Percentiles rank a stretch among this genome's conserved stretches.
phyloP scores from a whole-genome alignment of 2,888 invertebrate genomes.

The Uropetala carovei region DNA sequence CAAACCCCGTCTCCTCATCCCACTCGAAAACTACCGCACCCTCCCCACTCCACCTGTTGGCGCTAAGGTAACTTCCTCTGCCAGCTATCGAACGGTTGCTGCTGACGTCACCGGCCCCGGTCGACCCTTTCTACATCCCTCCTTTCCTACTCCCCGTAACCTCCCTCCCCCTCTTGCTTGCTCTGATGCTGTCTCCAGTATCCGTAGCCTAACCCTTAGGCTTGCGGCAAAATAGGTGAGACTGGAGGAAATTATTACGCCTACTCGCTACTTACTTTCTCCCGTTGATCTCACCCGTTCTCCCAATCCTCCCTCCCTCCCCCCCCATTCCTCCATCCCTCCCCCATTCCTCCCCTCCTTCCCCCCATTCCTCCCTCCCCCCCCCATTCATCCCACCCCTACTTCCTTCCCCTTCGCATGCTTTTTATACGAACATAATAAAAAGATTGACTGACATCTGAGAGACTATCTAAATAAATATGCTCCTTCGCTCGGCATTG shows the following conservation, averaged over 20 bases:
- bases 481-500: too few relatives aligned
- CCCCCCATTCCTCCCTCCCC: too few relatives aligned
- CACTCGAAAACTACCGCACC: background rate
- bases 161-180: conserved; percentile 19
- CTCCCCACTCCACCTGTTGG: conserved; percentile 43
- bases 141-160: conserved; percentile 32
- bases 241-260: conserved; percentile 24
- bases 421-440: too few relatives aligned
- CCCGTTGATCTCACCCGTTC: background rate
- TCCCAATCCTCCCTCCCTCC: background rate
- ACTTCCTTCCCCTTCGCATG: too few relatives aligned
- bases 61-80: conserved; percentile 34
- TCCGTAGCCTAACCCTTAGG: background rate
- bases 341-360: background rate
- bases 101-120: conserved; percentile 49
- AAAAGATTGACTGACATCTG: too few relatives aligned
- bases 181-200: too few relatives aligned
- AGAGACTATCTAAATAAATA: too few relatives aligned
- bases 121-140: conserved; percentile 1
- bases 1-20: background rate
- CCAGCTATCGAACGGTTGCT: conserved; percentile 44
- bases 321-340: background rate
- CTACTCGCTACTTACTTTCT: background rate
- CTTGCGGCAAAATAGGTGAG: background rate
- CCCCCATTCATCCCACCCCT: too few relatives aligned